Base-by-base conservation (phyloP, 1,140 invertebrate species). In the Atta colombica region DNA sequence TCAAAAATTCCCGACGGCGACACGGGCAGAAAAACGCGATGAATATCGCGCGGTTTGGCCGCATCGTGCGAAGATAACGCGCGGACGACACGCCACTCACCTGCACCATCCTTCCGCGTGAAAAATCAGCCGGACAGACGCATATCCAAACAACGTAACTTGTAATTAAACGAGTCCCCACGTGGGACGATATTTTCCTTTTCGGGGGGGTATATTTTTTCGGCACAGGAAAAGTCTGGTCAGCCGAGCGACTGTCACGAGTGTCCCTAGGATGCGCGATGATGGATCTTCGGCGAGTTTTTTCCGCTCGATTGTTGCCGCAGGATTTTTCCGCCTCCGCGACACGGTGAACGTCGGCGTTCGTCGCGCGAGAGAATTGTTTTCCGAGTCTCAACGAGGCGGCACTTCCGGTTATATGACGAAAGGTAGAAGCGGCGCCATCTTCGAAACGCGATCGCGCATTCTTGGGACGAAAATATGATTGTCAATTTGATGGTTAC, bases 121-220 rank as follows among this genome's bases (percentile, higher is more conserved):
- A 89, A 92, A 94, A 94, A 94, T 95, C 93, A 95, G 95, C 92
- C 91, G 91, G 93, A 95, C 90, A 94, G 93, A 95, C 91, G 94
- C 94, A 95, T 95, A 94, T 95, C 94, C 94, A 95, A 95, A 94
- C 92, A 95, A 95, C 93, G 93, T 94, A 95, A 95, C 93, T 93
- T 94, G 93, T 92, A 94, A 94, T 95, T 94, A 95, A 95, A 94
- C 91, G 88, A 92, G 90, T 91, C 93, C 93, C 95, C 95, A 95
- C 95, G 94, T 95, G 95, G 94, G 94, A 95, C 94, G 93, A 94
- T 95, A 95, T 95, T 95, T 95, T 95, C 94, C 94, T 95, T 94
- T 93, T 92, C 92, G 92, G 88, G 94, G 94, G 94, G 94, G 91
- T 94, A 93, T 95, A 95, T 95, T 95, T 95, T 95, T 94, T 95